Conservation (phyloP, 2,113 vertebrate genomes). For the Isichthys henryi region DNA sequence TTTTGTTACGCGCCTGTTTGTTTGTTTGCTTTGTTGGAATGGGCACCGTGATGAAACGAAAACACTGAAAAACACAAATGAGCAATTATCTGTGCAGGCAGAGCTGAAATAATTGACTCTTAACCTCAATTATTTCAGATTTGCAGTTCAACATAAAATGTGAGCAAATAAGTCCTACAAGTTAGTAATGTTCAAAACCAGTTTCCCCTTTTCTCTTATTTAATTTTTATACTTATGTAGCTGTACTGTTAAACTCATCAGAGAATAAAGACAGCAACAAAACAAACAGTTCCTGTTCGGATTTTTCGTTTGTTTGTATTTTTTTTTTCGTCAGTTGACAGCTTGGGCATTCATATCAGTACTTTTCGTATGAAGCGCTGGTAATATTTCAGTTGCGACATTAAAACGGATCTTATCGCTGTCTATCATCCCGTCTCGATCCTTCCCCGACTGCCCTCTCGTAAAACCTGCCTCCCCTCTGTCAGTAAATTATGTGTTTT, state of each 20-base stretch:
- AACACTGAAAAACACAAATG: background rate
- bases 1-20: background rate
- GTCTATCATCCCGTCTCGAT: conserved; percentile 17
- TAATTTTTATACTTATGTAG: background rate
- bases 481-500: conserved; percentile 36
- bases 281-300: background rate
- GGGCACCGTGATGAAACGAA: background rate
- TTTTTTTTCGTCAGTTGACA: background rate
- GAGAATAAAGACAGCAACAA: background rate
- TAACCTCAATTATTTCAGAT: background rate
- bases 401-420: conserved; percentile 6
- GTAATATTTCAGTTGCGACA: conserved; percentile 4
- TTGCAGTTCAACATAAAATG: background rate
- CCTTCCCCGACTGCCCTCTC: conserved; percentile 21
- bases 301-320: background rate
- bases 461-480: conserved; percentile 12
- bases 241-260: background rate
- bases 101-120: background rate
- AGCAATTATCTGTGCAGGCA: background rate
- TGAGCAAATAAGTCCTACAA: background rate
- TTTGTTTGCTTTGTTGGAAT: background rate
- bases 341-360: background rate
- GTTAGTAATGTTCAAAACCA: background rate
- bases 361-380: background rate
- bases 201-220: background rate